Percentiles rank a stretch among this genome's conserved stretches.
Conservation (phyloP, 2,797 vertebrate genomes). For the Chrysocyon brachyurus region DNA sequence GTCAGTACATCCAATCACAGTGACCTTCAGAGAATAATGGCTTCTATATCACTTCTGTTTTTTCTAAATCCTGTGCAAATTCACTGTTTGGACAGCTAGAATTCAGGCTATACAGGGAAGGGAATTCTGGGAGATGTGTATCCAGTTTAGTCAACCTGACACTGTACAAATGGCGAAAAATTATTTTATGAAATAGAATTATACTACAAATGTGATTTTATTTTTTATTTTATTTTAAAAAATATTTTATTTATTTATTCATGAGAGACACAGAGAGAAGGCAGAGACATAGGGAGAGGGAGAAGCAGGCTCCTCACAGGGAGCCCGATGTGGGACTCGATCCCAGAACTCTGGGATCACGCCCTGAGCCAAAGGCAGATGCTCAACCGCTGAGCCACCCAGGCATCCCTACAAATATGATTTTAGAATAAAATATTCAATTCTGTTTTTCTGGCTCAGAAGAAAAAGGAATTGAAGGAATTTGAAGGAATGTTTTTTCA, state of each 20-base stretch:
- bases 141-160: not conserved
- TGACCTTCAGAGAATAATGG: not conserved
- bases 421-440: constrained; percentile 3
- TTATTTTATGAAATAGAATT: not conserved
- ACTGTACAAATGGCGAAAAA: not conserved
- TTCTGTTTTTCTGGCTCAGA: not conserved
- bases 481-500: not conserved
- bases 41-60: not conserved
- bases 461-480: not conserved
- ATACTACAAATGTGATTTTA: not conserved
- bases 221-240: no score
- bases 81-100: not conserved
- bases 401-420: not conserved
- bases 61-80: not conserved
- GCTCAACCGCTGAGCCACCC: no score
- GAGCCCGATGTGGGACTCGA: no score
- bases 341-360: no score
- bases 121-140: not conserved
- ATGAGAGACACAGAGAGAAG: no score
- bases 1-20: not conserved
- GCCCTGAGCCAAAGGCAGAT: no score
- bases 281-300: no score
- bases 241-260: no score
- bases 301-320: no score
- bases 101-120: not conserved